These are phyloP conservation scores for Xylota sylvarum DNA, from an alignment of 2,888 invertebrate genomes.

Conservation along the genomic window DNA sequence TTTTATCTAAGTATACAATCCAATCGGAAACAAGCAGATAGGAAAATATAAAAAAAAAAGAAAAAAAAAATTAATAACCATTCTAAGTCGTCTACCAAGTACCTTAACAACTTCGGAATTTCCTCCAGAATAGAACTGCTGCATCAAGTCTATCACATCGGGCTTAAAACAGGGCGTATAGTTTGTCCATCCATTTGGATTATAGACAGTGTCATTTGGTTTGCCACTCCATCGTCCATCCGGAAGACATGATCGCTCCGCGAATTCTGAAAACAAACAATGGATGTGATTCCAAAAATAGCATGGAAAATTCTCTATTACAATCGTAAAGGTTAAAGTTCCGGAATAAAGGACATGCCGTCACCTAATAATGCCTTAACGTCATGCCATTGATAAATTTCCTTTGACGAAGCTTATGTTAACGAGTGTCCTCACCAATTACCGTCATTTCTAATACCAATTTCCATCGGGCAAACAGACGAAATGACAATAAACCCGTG, in stretches of 20 bases:
- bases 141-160: conserved; percentile 88
- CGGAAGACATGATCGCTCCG: conserved; percentile 89
- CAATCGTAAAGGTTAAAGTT: conserved; percentile 12
- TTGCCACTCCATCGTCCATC: conserved; percentile 90
- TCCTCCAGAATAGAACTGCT: conserved; percentile 85
- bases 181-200: conserved; percentile 91
- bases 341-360: not conserved
- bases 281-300: not conserved
- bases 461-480: conserved; percentile 21
- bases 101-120: conserved; percentile 85
- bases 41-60: not conserved
- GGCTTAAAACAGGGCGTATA: conserved; percentile 92
- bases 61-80: conserved; percentile 16
- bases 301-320: too few species aligned
- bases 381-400: not conserved
- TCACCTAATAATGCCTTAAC: not conserved
- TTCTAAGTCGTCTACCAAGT: not conserved
- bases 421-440: conserved; percentile 11
- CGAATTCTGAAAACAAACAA: conserved; percentile 87
- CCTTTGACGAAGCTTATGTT: conserved; percentile 17
- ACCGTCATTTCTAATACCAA: conserved; percentile 12
- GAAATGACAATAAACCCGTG: conserved; percentile 13
- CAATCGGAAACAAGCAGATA: conserved; percentile 68
- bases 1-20: conserved; percentile 85
- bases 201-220: conserved; percentile 83